Base-by-base conservation (phyloP, 92 coral and sea anemone genomes). In the Epizoanthus rinbou region DNA sequence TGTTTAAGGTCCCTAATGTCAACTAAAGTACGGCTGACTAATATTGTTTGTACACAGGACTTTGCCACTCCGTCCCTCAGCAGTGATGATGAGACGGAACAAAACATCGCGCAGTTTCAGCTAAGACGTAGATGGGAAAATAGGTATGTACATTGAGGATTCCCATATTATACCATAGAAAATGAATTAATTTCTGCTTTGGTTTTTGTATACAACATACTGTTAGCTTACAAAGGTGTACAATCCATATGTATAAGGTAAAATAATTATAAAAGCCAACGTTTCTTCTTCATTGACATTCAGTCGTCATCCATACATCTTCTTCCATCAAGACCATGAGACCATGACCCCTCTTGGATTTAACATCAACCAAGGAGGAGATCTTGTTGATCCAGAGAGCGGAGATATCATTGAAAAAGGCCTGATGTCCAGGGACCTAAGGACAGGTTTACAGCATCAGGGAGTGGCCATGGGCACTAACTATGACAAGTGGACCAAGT, bases 271-370 rank as follows among this genome's bases (percentile, higher is more conserved):
- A 64, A 50, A 50, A 9, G 14, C 14, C 54, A 50, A 50, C 14
- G 28, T 50, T 5, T 18, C 52, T 35, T 22, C 14, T 18, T 69
- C 45, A 83, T 64, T 50, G 14, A 16, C 47, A 73, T 81, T 16
- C 91, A 93, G 98, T 69, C 93, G 91, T 28, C 98, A 93, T 73
- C 98, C 98, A 14, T 93, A 93, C 74, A 86, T 93, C 72, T 91
- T 91, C 86, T 93, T 93, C 86, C 91, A 93, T 75, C 87, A 88
- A 86, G 98, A 93, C 80, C 90, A 73, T 45, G 59, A 64, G 69
- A 93, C 94, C 54, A 91, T 93, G 93, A 93, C 98, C 14, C 91
- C 91, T 70, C 90, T 93, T 24, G 98, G 98, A 41, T 93, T 93
- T 80, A 86, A 67, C 73, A 81, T 93, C 73, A 86, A 87, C 58